A percentile compares a stretch with the other conserved stretches of the same genome.
phyloP scores from a whole-genome alignment of 2,888 invertebrate genomes.

The Andrena camellia region DNA sequence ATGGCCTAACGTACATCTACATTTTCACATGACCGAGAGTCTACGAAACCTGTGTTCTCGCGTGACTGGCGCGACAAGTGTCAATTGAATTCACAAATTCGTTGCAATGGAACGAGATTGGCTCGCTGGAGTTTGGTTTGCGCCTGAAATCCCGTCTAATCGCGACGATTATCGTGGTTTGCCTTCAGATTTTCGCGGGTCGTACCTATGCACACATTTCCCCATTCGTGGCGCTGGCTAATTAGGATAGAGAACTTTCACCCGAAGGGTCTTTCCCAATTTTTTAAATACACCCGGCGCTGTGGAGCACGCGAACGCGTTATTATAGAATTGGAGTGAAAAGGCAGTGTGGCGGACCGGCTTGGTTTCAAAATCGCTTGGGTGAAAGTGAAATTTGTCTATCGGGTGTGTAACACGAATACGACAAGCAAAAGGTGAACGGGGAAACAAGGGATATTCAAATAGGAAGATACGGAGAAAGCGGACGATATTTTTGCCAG shows the following conservation, averaged over 20 bases:
- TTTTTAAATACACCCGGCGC: slow-evolving; percentile 6
- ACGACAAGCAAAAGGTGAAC: not conserved
- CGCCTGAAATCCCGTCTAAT: not conserved
- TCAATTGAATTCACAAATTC: not conserved
- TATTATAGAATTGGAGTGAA: slow-evolving; percentile 50
- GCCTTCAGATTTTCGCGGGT: not conserved
- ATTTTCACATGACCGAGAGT: not conserved
- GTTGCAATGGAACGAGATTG: not conserved
- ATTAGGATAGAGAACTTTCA: slow-evolving; percentile 36
- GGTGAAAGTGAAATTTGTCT: slow-evolving; percentile 60
- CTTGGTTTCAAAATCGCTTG: slow-evolving; percentile 51
- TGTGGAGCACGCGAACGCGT: not conserved
- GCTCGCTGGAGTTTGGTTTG: not conserved
- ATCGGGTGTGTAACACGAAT: not conserved
- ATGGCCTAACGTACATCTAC: not conserved
- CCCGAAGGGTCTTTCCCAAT: slow-evolving; percentile 37
- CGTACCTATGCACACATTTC: not conserved
- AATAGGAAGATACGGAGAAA: slow-evolving; percentile 32
- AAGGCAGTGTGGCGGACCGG: slow-evolving; percentile 8
- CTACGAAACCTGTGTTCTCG: not conserved
- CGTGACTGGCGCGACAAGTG: not conserved
- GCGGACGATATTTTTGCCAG: slow-evolving; percentile 17
- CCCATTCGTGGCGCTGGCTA: not conserved
- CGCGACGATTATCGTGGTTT: not conserved
- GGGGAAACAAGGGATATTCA: slow-evolving; percentile 5